Conservation (phyloP, 2,797 vertebrate genomes). For the Fistularia tabacaria region DNA sequence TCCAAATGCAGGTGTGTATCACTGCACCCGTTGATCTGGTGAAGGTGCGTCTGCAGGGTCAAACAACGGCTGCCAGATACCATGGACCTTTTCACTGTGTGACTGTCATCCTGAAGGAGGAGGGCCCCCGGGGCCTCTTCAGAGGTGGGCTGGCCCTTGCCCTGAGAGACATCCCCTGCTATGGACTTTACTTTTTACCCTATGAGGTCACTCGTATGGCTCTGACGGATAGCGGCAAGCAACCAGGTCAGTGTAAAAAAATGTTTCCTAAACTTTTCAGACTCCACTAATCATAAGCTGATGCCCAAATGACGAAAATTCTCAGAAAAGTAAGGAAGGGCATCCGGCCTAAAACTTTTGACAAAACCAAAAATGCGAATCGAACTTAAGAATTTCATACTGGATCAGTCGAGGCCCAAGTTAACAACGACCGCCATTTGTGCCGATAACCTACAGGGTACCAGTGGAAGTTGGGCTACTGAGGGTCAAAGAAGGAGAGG, state of each 20-base stretch:
- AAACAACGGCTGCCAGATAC: conserved; percentile 60
- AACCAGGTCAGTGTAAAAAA: conserved; percentile 64
- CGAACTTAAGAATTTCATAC: too few relatives aligned
- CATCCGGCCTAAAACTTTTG: too few relatives aligned
- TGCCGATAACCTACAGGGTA: too few relatives aligned
- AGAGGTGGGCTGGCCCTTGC: conserved; percentile 74
- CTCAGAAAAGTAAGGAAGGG: too few relatives aligned
- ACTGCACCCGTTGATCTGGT: conserved; percentile 80
- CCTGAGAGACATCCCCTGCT: conserved; percentile 78
- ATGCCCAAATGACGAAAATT: too few relatives aligned
- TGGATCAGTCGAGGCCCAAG: too few relatives aligned
- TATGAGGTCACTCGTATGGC: conserved; percentile 72
- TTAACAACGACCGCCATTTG: too few relatives aligned
- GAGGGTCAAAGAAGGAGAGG: too few relatives aligned
- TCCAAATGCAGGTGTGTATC: conserved; percentile 66
- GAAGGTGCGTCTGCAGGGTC: conserved; percentile 86
- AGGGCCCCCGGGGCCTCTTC: conserved; percentile 75
- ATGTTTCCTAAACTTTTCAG: too few relatives aligned
- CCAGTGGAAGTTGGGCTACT: too few relatives aligned
- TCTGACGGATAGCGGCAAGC: conserved; percentile 60
- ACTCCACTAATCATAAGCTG: too few relatives aligned
- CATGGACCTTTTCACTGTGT: conserved; percentile 75
- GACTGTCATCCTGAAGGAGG: conserved; percentile 67
- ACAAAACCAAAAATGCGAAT: too few relatives aligned
- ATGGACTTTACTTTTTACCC: conserved; percentile 79